These are phyloP conservation scores for Corbicula japonica DNA, from an alignment of 2,888 invertebrate species.

Conservation along the genomic window DNA sequence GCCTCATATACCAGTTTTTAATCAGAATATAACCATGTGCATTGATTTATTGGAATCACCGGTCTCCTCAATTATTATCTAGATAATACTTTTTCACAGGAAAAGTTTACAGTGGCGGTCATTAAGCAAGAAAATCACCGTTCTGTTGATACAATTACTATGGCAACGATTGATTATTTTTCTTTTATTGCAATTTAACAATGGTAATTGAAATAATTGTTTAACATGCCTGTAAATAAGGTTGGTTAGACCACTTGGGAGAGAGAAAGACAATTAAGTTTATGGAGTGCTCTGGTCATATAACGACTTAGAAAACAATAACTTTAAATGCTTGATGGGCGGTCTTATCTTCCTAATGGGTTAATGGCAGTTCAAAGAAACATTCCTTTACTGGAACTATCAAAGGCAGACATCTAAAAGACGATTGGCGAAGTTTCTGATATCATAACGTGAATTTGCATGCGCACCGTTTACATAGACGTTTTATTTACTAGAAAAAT, in stretches of 20 bases:
- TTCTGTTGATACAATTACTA: slow-evolving; percentile 21
- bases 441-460: too few species aligned
- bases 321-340: too few species aligned
- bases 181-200: slow-evolving; percentile 37
- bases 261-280: slow-evolving; percentile 12
- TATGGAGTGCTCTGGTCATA: too few species aligned
- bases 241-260: slow-evolving; percentile 10
- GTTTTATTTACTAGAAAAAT: too few species aligned
- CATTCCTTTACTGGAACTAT: too few species aligned
- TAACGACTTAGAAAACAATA: too few species aligned
- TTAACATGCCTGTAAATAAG: slow-evolving; percentile 30
- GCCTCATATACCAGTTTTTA: too few species aligned
- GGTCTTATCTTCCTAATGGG: too few species aligned
- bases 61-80: slow-evolving; percentile 16
- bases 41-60: slow-evolving; percentile 27
- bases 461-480: too few species aligned
- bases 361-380: slow-evolving; percentile 20
- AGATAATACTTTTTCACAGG: slow-evolving; percentile 25
- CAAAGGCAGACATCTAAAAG: too few species aligned
- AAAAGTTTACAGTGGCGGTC: slow-evolving; percentile 7
- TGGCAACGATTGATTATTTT: slow-evolving; percentile 33
- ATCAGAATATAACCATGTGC: background rate
- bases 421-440: too few species aligned
- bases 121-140: slow-evolving; percentile 21
- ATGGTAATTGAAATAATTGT: slow-evolving; percentile 30